Percentiles rank a stretch among this genome's conserved stretches.
Conservation (phyloP, 2,888 invertebrate species). For the Clusia tigrina region DNA sequence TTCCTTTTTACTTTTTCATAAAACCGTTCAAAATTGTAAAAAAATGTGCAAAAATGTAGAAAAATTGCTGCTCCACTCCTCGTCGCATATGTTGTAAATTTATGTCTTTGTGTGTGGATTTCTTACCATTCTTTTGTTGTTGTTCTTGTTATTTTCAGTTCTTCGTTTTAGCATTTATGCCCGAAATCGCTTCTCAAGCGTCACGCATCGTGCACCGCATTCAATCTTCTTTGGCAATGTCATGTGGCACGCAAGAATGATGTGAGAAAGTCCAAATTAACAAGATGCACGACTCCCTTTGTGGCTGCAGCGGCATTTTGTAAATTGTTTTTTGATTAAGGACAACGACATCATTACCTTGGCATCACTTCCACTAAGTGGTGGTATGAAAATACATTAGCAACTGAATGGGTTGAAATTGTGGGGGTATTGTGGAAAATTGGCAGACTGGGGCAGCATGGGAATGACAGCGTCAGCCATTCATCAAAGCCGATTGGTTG, state of each 20-base stretch:
- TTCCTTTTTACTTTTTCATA: neutral
- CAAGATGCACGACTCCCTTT: too few relatives aligned
- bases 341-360: too few relatives aligned
- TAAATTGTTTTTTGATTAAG: too few relatives aligned
- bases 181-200: neutral
- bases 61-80: neutral
- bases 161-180: neutral
- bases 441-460: too few relatives aligned
- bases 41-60: neutral
- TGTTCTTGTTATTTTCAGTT: neutral
- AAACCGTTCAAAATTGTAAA: too few relatives aligned
- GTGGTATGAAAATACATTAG: too few relatives aligned
- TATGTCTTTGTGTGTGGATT: neutral
- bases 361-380: too few relatives aligned
- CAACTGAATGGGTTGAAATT: too few relatives aligned
- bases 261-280: neutral
- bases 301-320: too few relatives aligned
- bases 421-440: too few relatives aligned
- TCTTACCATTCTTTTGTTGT: neutral
- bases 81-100: neutral
- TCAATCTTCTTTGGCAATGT: neutral
- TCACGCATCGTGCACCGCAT: neutral
- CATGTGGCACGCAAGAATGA: neutral
- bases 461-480: too few relatives aligned
- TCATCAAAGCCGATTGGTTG: too few relatives aligned